Evolutionary conservation across 2,888 invertebrate genomes (phyloP).

Genomic region (Chloromyia formosa): DNA sequence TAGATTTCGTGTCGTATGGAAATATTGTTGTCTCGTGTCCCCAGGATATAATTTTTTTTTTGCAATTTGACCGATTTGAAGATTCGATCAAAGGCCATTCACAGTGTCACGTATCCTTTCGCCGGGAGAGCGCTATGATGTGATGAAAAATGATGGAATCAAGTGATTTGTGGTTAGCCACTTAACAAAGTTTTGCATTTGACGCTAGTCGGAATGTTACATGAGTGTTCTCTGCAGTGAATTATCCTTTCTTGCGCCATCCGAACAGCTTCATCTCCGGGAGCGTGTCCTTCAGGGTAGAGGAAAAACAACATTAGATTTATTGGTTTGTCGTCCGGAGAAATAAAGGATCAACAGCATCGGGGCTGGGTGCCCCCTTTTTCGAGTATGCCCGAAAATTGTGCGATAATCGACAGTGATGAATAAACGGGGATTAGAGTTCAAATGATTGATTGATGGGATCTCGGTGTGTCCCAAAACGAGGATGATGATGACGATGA

Average conservation of each 20-base stretch:
- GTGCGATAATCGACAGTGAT: slow-evolving; percentile 41
- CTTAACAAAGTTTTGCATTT: too few species aligned
- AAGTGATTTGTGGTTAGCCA: background rate
- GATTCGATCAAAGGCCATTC: slow-evolving; percentile 19
- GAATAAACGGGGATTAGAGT: slow-evolving; percentile 38
- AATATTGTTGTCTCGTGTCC: slow-evolving; percentile 12
- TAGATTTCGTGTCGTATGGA: slow-evolving; percentile 42
- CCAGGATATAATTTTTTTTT: background rate
- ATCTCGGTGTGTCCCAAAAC: slow-evolving; percentile 21
- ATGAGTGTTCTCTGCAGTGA: too few species aligned
- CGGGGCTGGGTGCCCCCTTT: background rate
- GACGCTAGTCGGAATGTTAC: too few species aligned
- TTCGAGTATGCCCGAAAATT: slow-evolving; percentile 6
- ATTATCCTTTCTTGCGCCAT: too few species aligned
- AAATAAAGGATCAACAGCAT: slow-evolving; percentile 25
- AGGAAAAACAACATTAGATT: background rate
- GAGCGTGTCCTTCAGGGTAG: background rate
- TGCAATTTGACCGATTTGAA: slow-evolving; percentile 20
- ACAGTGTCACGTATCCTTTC: slow-evolving; percentile 30
- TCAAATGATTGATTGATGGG: slow-evolving; percentile 41
- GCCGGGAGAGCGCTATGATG: too few species aligned
- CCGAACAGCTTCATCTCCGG: too few species aligned
- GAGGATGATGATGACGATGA: too few species aligned
- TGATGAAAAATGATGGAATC: slow-evolving; percentile 1
- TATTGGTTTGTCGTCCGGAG: slow-evolving; percentile 1